Evolutionary conservation across 1,140 invertebrate species (phyloP).

Genomic region (Drosophila fuyamai): DNA sequence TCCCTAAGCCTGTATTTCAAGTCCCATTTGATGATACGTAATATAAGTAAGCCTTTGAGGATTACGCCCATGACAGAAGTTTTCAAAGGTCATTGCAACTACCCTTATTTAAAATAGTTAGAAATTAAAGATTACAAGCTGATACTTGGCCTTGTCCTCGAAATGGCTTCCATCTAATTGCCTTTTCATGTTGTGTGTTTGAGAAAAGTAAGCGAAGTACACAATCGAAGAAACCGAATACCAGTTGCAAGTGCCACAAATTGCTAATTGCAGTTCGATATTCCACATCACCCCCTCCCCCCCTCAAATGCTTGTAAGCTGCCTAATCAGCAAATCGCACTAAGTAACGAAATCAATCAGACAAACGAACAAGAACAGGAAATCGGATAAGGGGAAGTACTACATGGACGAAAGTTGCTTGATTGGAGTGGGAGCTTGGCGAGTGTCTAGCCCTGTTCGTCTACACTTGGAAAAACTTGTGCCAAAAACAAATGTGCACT

Average conservation of each 20-base stretch:
- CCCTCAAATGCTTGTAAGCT: slow-evolving; percentile 9
- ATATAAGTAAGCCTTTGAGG: slow-evolving; percentile 12
- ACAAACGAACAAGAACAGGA: slow-evolving; percentile 4
- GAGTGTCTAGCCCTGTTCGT: neutral
- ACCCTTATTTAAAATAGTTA: slow-evolving; percentile 23
- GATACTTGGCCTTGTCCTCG: slow-evolving; percentile 20
- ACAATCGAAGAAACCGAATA: slow-evolving; percentile 24
- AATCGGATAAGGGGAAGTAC: neutral
- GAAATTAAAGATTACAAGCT: slow-evolving; percentile 6
- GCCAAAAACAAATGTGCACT: too few relatives aligned
- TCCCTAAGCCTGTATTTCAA: neutral
- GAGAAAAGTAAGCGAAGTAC: neutral
- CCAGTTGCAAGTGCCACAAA: slow-evolving; percentile 28
- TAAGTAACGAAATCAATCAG: slow-evolving; percentile 41
- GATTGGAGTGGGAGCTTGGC: neutral
- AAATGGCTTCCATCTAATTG: slow-evolving; percentile 54
- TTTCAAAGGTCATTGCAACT: neutral
- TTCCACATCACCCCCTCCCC: neutral
- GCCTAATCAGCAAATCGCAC: slow-evolving; percentile 38
- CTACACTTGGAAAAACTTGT: neutral
- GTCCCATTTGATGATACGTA: neutral
- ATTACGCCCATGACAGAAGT: neutral
- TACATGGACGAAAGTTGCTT: slow-evolving; percentile 1
- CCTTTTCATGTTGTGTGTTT: slow-evolving; percentile 36
- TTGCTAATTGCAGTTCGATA: slow-evolving; percentile 50